phyloP scores from a whole-genome alignment of 1,140 invertebrate genomes.

The Diachasma alloeum region DNA sequence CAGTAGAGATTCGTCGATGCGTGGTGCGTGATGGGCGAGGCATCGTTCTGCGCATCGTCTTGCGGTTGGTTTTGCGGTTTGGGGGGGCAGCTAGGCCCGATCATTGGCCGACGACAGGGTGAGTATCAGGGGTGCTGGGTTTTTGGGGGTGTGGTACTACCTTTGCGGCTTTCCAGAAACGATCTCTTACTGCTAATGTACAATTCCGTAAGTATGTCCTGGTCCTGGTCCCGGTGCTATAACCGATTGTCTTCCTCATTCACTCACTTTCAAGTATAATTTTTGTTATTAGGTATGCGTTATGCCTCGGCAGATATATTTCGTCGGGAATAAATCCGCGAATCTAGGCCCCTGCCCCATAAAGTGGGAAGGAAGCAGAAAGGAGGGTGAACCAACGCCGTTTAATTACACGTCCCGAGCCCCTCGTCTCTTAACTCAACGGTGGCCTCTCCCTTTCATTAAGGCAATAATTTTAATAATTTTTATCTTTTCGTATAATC shows the following conservation, averaged over 20 bases:
- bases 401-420: slow-evolving; percentile 63
- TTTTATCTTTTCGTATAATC: slow-evolving; percentile 66
- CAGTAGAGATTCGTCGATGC: slow-evolving; percentile 45
- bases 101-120: slow-evolving; percentile 59
- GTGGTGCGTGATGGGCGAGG: slow-evolving; percentile 44
- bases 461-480: slow-evolving; percentile 68
- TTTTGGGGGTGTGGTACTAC: slow-evolving; percentile 65
- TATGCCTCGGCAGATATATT: neutral
- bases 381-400: slow-evolving; percentile 28
- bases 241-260: neutral
- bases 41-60: slow-evolving; percentile 64
- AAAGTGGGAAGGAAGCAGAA: neutral
- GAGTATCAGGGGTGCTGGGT: slow-evolving; percentile 57
- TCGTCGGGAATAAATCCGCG: neutral
- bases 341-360: neutral
- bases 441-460: slow-evolving; percentile 60
- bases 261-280: neutral
- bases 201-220: neutral
- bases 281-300: neutral
- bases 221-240: too few relatives aligned
- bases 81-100: slow-evolving; percentile 60
- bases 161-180: slow-evolving; percentile 58
- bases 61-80: slow-evolving; percentile 66
- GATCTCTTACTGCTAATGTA: neutral
- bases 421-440: slow-evolving; percentile 30